Evolutionary conservation across 2,113 vertebrate species (phyloP).

Genomic region (Tetrax tetrax): DNA sequence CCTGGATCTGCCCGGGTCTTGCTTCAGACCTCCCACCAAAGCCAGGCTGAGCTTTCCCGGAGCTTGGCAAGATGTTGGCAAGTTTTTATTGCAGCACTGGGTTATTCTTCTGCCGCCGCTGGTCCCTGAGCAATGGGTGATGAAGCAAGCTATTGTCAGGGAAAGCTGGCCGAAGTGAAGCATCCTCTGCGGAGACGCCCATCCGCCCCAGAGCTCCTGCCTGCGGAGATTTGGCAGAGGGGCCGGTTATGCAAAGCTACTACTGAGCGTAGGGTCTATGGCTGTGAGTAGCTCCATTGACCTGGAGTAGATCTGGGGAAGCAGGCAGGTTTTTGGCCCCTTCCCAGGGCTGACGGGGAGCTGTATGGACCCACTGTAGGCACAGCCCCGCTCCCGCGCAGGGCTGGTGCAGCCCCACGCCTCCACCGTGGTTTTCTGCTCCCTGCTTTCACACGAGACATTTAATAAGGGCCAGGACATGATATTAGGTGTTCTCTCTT

Average conservation of each 20-base stretch:
- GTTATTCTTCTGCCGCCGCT: background rate
- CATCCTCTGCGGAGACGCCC: constrained; percentile 33
- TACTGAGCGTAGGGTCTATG: background rate
- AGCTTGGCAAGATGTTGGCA: background rate
- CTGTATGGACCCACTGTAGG: constrained; percentile 38
- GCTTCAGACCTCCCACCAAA: constrained; percentile 35
- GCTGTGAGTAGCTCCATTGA: constrained; percentile 31
- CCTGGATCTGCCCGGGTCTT: background rate
- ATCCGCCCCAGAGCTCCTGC: background rate
- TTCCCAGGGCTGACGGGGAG: constrained; percentile 6
- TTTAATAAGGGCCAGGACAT: background rate
- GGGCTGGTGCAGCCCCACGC: background rate
- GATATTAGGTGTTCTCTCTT: background rate
- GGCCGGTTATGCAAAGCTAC: background rate
- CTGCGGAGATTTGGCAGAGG: background rate
- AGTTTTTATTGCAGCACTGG: background rate
- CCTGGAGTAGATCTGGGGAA: background rate
- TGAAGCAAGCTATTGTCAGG: constrained; percentile 55
- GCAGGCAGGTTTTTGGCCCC: constrained; percentile 29
- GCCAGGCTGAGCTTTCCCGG: background rate
- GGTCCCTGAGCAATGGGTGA: background rate
- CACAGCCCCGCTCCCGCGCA: background rate
- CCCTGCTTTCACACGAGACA: background rate
- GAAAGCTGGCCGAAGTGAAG: background rate
- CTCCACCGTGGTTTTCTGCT: background rate